These are phyloP conservation scores for Caenorhabditis sp. DNA, from an alignment of 2,888 invertebrate genomes.

Conservation along the genomic window DNA sequence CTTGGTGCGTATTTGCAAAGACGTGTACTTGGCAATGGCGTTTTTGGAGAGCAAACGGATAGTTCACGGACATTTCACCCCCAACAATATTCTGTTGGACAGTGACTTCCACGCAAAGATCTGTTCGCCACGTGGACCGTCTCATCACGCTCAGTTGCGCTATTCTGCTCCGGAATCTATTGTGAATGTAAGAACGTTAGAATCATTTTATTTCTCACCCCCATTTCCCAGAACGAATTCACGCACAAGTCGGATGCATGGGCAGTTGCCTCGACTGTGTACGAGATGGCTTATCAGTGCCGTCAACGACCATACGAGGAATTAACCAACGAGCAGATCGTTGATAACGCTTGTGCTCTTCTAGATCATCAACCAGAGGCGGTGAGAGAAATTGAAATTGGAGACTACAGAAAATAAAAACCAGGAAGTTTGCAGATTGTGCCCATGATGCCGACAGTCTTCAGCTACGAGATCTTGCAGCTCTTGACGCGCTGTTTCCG, in stretches of 20 bases:
- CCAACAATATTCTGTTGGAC: slow-evolving; percentile 67
- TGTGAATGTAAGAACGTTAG: slow-evolving; percentile 56
- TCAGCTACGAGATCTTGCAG: slow-evolving; percentile 32
- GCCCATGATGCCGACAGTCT: slow-evolving; percentile 48
- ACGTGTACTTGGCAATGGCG: slow-evolving; percentile 65
- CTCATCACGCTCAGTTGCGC: slow-evolving; percentile 74
- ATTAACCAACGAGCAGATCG: slow-evolving; percentile 86
- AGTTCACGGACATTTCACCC: slow-evolving; percentile 74
- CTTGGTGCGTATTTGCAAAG: slow-evolving; percentile 61
- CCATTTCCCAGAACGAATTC: slow-evolving; percentile 86
- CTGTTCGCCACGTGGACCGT: slow-evolving; percentile 69
- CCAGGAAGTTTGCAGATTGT: slow-evolving; percentile 24
- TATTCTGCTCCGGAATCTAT: slow-evolving; percentile 76
- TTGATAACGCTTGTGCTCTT: slow-evolving; percentile 84
- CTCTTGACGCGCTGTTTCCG: slow-evolving; percentile 52
- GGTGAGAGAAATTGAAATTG: slow-evolving; percentile 46
- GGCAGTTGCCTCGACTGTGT: slow-evolving; percentile 90
- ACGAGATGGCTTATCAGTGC: slow-evolving; percentile 89
- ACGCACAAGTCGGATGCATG: slow-evolving; percentile 91
- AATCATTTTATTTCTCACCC: background rate
- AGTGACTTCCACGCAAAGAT: slow-evolving; percentile 60
- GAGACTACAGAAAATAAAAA: background rate
- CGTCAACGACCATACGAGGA: slow-evolving; percentile 87
- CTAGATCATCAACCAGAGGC: slow-evolving; percentile 55
- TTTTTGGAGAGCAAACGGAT: slow-evolving; percentile 68